Base-by-base conservation (phyloP, 2,888 invertebrate genomes). In the Nebria salina region DNA sequence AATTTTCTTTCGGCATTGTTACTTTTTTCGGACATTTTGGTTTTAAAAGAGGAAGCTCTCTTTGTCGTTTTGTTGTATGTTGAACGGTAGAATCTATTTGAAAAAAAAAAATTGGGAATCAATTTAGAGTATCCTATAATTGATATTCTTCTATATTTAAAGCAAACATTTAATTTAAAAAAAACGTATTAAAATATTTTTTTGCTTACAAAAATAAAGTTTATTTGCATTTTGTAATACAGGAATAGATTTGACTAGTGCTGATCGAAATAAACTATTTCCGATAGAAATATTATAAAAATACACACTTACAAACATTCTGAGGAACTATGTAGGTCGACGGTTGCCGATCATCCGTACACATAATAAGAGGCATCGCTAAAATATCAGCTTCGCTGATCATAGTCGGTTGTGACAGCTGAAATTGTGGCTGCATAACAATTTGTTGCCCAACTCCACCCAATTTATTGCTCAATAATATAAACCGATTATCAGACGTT, bases 321-420 rank as follows among this genome's bases (percentile, higher is more conserved):
- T 72, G 64, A 20, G 80, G 80, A 4, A 80, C 34, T n/a, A 80
- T 15, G 41, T 42, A 65, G 20, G 65, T 41, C n/a, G 41, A 65
- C 13, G 65, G 20, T 41, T 54, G 25, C 11, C 74, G 34, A 66
- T 72, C 76, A 25, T 82, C 83, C 70, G 84, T 84, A 73, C 82
- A 85, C 15, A 87, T 85, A 80, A 87, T 86, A 70, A 88, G 85
- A 34, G 88, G 88, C 87, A 88, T 88, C 26, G 86, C 79, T 83
- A 88, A 82, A 76, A 88, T 87, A 83, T 88, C 88, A 41, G 85
- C 85, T 79, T 86, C 86, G 9, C 85, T 86, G 9, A 66, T 74
- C 87, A 77, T 66, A 82, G 83, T 65, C 81, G 78, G 82, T 82
- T 83, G 73, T 8, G 76, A 42, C 41, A 65, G 82, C 43, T 43